Conservation (phyloP, 2,888 invertebrate genomes). For the Cecidostiba fungosa region DNA sequence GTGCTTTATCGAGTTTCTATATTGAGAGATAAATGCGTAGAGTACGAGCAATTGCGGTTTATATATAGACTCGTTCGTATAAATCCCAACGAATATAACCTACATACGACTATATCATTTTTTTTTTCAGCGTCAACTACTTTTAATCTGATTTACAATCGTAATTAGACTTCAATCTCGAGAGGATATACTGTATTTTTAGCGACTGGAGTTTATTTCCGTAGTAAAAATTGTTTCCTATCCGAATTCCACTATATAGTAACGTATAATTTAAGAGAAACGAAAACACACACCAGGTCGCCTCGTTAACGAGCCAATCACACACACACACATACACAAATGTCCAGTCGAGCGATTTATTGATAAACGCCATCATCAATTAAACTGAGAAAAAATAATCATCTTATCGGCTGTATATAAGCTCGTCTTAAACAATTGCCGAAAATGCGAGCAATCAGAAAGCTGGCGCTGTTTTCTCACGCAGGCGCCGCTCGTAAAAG, state of each 20-base stretch:
- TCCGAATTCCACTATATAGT: no score
- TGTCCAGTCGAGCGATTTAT: not conserved
- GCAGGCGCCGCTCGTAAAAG: slow-evolving; percentile 31
- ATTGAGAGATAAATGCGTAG: slow-evolving; percentile 28
- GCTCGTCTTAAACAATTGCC: not conserved
- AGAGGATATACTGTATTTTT: not conserved
- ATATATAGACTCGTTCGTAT: slow-evolving; percentile 26
- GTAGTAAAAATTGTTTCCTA: not conserved
- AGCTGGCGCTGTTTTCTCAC: not conserved
- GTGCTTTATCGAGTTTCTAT: slow-evolving; percentile 39
- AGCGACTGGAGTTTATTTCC: not conserved
- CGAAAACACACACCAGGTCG: not conserved
- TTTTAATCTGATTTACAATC: slow-evolving; percentile 27
- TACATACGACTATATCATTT: slow-evolving; percentile 14
- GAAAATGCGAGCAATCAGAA: not conserved
- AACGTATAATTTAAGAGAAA: no score
- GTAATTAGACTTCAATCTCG: not conserved
- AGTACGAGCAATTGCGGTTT: not conserved
- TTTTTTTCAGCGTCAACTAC: not conserved
- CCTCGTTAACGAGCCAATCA: not conserved
- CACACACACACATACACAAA: not conserved
- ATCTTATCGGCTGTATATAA: not conserved
- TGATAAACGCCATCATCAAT: not conserved
- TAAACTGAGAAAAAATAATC: not conserved
- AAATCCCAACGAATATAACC: slow-evolving; percentile 30